Evolutionary conservation across 2,113 vertebrate species (phyloP).

Genomic region (Trichomycterus rosablanca): DNA sequence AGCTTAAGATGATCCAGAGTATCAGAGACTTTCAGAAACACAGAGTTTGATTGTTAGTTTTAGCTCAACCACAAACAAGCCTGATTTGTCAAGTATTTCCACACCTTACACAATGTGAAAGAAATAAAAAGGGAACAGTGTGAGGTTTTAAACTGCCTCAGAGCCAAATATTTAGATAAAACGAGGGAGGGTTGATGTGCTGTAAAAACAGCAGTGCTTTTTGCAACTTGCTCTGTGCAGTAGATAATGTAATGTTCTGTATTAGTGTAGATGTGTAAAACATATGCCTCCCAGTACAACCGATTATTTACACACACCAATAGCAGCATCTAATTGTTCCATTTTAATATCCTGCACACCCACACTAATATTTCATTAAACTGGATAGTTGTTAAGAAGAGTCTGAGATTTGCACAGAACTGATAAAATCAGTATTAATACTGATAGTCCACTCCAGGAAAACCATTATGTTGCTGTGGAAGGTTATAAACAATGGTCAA

Average conservation of each 20-base stretch:
- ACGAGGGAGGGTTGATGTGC: not conserved
- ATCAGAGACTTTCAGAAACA: not conserved
- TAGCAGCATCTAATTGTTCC: too few species aligned
- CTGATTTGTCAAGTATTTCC: conserved; percentile 17
- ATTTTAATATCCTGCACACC: too few species aligned
- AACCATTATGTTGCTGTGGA: too few species aligned
- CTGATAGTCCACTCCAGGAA: too few species aligned
- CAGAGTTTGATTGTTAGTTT: not conserved
- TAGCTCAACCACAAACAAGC: not conserved
- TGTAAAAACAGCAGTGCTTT: not conserved
- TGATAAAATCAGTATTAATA: too few species aligned
- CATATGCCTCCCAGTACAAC: too few species aligned
- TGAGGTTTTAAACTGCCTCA: not conserved
- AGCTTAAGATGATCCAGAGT: conserved; percentile 13
- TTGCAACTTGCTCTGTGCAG: not conserved
- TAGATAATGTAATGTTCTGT: not conserved
- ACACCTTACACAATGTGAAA: conserved; percentile 12
- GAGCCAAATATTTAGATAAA: not conserved
- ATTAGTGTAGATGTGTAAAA: too few species aligned
- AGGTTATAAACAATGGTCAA: too few species aligned
- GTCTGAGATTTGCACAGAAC: too few species aligned
- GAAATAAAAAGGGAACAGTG: not conserved
- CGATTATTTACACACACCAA: too few species aligned
- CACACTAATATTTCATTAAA: too few species aligned
- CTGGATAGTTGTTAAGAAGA: too few species aligned